A percentile compares a stretch with the other conserved stretches of the same genome.
Conservation (phyloP, 2,113 vertebrate species). For the Guaruba guarouba region DNA sequence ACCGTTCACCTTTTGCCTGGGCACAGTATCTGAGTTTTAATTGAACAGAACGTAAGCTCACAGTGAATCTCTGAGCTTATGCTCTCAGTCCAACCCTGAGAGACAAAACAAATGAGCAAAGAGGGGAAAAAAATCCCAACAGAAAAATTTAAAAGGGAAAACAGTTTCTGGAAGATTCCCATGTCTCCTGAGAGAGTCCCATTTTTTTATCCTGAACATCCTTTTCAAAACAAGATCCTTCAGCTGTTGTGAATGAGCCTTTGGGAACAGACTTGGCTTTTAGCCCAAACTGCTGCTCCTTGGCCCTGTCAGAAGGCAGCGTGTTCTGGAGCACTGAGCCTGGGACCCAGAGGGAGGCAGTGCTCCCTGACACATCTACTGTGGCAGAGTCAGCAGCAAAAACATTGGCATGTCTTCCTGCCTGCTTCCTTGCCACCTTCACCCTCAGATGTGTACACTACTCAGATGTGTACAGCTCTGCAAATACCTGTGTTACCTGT, state of each 20-base stretch:
- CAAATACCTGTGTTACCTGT: neutral
- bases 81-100: neutral
- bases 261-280: constrained; percentile 3
- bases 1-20: constrained; percentile 15
- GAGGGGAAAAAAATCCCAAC: neutral
- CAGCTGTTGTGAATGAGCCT: constrained; percentile 2
- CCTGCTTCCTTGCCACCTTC: neutral
- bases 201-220: neutral
- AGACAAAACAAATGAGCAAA: constrained; percentile 5
- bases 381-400: neutral
- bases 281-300: neutral
- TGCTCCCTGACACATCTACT: neutral
- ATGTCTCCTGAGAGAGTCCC: neutral
- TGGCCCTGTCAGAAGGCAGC: neutral
- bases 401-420: neutral
- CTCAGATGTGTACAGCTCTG: neutral
- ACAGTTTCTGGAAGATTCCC: constrained; percentile 13
- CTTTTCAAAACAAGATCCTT: constrained; percentile 34
- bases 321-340: neutral
- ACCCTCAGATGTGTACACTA: neutral
- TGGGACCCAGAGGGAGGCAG: neutral
- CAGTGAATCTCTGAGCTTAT: neutral
- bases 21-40: neutral
- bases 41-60: neutral
- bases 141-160: neutral